A percentile compares a stretch with the other conserved stretches of the same genome.
These are phyloP conservation scores for Phlogophora meticulosa DNA, from an alignment of 2,888 invertebrate species.

Conservation along the genomic window DNA sequence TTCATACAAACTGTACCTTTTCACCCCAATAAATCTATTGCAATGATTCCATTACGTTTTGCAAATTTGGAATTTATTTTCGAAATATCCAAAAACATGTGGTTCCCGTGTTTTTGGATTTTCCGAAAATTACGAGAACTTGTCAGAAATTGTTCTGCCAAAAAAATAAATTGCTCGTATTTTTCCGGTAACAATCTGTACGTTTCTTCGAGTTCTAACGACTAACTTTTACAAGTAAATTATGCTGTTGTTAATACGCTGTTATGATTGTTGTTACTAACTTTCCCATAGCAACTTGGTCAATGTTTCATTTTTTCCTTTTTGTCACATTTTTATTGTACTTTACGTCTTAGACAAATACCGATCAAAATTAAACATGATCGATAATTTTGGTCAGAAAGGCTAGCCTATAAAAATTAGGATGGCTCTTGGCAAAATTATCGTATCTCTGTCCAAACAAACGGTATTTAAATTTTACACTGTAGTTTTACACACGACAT, in stretches of 20 bases:
- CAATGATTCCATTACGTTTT: too few species aligned
- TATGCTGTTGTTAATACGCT: conserved; percentile 25
- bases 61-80: too few species aligned
- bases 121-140: conserved; percentile 12
- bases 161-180: conserved; percentile 28
- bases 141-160: conserved; percentile 10
- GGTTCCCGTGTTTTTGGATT: too few species aligned
- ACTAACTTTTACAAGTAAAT: conserved; percentile 41
- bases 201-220: conserved; percentile 18
- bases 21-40: too few species aligned
- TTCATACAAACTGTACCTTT: too few species aligned
- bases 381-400: too few species aligned
- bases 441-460: conserved; percentile 5
- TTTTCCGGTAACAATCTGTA: conserved; percentile 26
- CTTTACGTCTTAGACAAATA: neutral
- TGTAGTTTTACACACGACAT: neutral
- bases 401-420: too few species aligned
- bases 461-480: neutral
- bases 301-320: conserved; percentile 6
- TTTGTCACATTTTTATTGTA: neutral
- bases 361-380: neutral
- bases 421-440: too few species aligned
- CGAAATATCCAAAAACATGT: too few species aligned
- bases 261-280: conserved; percentile 21
- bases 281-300: conserved; percentile 5